Evolutionary conservation across 2,113 vertebrate species (phyloP), one percentile per base, ranked within the genome.

Genomic region (Tupaia tana): DNA sequence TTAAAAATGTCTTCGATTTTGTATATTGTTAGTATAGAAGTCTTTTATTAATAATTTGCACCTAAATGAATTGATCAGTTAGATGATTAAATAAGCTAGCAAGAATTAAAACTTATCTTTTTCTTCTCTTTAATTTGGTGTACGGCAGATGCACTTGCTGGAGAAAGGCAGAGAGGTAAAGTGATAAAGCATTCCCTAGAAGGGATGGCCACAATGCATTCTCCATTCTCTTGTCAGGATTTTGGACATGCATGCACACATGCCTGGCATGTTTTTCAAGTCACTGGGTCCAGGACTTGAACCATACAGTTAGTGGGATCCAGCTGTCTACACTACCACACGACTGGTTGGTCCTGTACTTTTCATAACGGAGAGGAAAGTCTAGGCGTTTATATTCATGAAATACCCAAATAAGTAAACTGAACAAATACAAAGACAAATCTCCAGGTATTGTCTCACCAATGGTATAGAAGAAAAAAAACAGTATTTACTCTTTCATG

Each of bases 381-480:
- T 59, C 73, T 80, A 64, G 25, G 19, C 3, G 71, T 93, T 79
- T 15, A 82, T 16, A 56, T 80, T 86, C 25, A 31, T 24, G 22
- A 91, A 85, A 85, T 85, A 92, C 1, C 12, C 29, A 66, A 59
- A 14, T 82, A 79, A 83, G 10, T 12, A 82, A 14, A 86, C 6
- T 64, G 9, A 80, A 78, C 18, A 91, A 90, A 91, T 81, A 13
- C 16, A 66, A 93, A 90, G 70, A 83, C 4, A 70, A 69, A 78
- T 85, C 34, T 96, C 25, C 67, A 96, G 95, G 88, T 75, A 87
- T 4, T 64, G 29, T 59, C 8, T 90, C 74, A 90, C 16, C 34
- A 93, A 84, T 85, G 52, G 25, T 81, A 86, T n/a, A 86, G 8
- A 84, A 91, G 24, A 10, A 82, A 84, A 95, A 71, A 24, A 73